phyloP scores from a whole-genome alignment of 2,113 vertebrate species.

The Tragelaphus buxtoni region DNA sequence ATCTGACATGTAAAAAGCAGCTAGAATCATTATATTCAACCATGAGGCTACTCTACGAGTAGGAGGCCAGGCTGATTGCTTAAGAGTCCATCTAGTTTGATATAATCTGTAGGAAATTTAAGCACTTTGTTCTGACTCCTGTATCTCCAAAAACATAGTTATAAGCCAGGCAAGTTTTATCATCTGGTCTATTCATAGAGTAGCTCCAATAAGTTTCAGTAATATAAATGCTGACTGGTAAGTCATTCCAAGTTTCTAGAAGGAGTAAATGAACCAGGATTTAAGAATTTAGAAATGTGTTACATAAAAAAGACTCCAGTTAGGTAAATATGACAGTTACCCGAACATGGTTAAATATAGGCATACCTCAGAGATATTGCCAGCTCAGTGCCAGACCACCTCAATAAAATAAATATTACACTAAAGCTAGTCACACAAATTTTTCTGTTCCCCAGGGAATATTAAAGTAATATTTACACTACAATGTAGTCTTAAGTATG shows the following conservation, averaged over 20 bases:
- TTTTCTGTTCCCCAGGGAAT: not conserved
- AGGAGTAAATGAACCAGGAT: not conserved
- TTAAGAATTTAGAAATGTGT: not conserved
- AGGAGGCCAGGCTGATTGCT: not conserved
- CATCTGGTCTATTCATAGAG: not conserved
- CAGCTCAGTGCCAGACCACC: not conserved
- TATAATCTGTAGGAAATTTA: not conserved
- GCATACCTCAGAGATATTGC: not conserved
- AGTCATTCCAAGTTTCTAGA: not conserved
- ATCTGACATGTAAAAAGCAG: not conserved
- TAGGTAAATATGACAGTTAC: not conserved
- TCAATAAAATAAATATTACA: not conserved
- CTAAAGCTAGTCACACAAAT: not conserved
- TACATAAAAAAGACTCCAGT: not conserved
- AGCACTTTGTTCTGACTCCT: not conserved
- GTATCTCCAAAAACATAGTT: not conserved
- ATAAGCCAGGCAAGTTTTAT: not conserved
- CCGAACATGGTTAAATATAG: not conserved
- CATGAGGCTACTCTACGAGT: not conserved
- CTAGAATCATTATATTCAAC: not conserved
- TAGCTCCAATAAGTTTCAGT: not conserved
- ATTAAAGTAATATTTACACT: not conserved
- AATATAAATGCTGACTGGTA: not conserved
- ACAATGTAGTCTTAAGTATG: not conserved
- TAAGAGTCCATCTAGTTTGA: not conserved